These are phyloP conservation scores for Limnephilus marmoratus DNA, from an alignment of 2,888 invertebrate species.

Conservation along the genomic window DNA sequence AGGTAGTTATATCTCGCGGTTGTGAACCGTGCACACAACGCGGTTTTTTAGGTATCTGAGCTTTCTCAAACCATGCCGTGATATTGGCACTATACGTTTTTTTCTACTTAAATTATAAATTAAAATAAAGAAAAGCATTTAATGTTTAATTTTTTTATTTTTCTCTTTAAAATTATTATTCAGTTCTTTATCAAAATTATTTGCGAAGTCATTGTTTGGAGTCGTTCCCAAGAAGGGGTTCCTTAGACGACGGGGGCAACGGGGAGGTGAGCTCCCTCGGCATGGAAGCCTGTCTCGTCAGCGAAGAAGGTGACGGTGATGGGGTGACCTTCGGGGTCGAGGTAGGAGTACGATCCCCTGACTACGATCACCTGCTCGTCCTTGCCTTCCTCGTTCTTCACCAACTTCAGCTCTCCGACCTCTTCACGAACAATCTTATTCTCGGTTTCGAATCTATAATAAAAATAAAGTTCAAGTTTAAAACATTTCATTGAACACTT, in stretches of 20 bases:
- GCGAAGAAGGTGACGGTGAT: slow-evolving; percentile 59
- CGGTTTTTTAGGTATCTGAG: too few relatives aligned
- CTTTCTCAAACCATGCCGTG: too few relatives aligned
- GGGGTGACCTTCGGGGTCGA: slow-evolving; percentile 57
- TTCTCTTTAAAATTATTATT: background rate
- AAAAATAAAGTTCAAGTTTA: background rate
- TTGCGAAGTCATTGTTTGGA: background rate
- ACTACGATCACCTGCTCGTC: slow-evolving; percentile 60
- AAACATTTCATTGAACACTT: background rate
- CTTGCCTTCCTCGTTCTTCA: slow-evolving; percentile 65
- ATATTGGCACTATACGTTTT: too few relatives aligned
- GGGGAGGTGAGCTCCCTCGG: slow-evolving; percentile 63
- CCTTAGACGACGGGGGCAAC: slow-evolving; percentile 19
- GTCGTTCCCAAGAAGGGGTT: background rate
- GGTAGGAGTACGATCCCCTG: slow-evolving; percentile 61
- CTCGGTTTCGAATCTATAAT: slow-evolving; percentile 63
- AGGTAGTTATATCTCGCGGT: too few relatives aligned
- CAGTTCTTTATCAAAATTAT: background rate
- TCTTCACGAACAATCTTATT: slow-evolving; percentile 60
- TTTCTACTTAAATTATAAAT: too few relatives aligned
- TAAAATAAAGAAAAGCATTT: background rate
- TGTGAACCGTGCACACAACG: too few relatives aligned
- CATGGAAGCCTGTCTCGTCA: slow-evolving; percentile 64
- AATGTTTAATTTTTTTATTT: background rate
- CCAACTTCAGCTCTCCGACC: slow-evolving; percentile 57